phyloP scores from a whole-genome alignment of 2,888 invertebrate species.

The Apamea monoglypha region DNA sequence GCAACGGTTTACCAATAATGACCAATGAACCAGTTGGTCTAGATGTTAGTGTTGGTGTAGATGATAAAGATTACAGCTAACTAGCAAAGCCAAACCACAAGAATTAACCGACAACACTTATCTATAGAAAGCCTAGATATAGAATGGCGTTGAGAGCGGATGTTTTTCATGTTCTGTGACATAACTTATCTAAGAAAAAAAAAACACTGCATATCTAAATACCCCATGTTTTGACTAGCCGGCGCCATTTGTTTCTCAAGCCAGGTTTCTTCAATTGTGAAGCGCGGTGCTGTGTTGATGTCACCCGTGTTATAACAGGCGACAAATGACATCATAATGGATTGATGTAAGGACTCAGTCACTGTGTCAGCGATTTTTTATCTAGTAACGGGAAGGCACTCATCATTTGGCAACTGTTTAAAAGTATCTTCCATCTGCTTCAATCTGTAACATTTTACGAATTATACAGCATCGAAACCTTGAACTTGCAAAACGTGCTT shows the following conservation, averaged over 20 bases:
- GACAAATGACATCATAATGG: constrained; percentile 55
- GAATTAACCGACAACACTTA: neutral
- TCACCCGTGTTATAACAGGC: constrained; percentile 43
- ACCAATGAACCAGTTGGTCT: neutral
- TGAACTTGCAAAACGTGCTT: neutral
- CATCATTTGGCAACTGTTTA: neutral
- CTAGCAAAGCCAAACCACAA: neutral
- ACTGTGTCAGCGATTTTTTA: constrained; percentile 19
- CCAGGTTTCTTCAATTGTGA: constrained; percentile 54
- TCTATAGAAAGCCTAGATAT: neutral
- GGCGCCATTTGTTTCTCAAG: constrained; percentile 47
- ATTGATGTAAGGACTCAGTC: constrained; percentile 29
- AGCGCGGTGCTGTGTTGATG: constrained; percentile 35
- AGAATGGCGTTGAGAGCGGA: too few species aligned
- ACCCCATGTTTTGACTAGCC: constrained; percentile 36
- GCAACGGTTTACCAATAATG: neutral
- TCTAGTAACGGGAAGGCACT: neutral
- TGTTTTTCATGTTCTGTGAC: neutral
- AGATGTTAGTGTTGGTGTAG: too few species aligned
- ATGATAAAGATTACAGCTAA: neutral
- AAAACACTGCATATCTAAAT: constrained; percentile 5
- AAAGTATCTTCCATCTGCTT: neutral
- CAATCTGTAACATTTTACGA: neutral
- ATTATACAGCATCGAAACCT: neutral
- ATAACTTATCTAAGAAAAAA: constrained; percentile 2